Conservation (phyloP, 2,113 vertebrate species). For the Mugil cephalus region DNA sequence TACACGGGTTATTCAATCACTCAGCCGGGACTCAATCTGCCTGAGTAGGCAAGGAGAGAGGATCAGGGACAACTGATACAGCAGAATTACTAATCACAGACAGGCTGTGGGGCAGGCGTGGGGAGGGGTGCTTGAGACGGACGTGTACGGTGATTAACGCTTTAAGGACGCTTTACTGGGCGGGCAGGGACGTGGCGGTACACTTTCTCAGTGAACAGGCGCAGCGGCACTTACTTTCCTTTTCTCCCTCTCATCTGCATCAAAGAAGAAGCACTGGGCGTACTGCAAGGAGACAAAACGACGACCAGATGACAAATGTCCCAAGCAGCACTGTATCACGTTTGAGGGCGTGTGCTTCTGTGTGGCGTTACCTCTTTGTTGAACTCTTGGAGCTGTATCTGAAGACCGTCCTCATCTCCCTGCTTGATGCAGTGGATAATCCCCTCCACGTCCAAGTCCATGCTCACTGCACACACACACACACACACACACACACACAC, state of each 20-base stretch:
- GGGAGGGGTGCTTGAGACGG: constrained; percentile 1
- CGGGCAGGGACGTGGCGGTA: neutral
- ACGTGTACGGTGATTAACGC: neutral
- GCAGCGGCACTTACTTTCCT: constrained; percentile 73
- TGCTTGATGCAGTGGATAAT: constrained; percentile 83
- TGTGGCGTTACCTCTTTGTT: constrained; percentile 79
- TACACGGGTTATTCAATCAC: constrained; percentile 24
- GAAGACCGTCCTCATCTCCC: constrained; percentile 77
- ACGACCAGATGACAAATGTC: neutral
- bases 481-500: constrained; percentile 1
- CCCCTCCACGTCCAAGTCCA: constrained; percentile 80
- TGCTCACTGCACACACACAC: constrained; percentile 43
- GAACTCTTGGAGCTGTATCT: constrained; percentile 78
- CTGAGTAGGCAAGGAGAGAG: constrained; percentile 58
- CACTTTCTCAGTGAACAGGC: neutral
- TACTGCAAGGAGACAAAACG: constrained; percentile 70
- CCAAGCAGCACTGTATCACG: neutral
- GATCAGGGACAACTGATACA: constrained; percentile 79
- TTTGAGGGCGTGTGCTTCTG: neutral
- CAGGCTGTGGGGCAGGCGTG: constrained; percentile 14
- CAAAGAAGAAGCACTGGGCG: constrained; percentile 86
- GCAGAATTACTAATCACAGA: constrained; percentile 77
- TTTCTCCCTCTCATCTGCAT: constrained; percentile 77
- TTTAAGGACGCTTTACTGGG: constrained; percentile 13
- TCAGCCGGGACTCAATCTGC: constrained; percentile 53